Evolutionary conservation across 2,797 vertebrate genomes (phyloP).

Genomic region (Trichosurus vulpecula): DNA sequence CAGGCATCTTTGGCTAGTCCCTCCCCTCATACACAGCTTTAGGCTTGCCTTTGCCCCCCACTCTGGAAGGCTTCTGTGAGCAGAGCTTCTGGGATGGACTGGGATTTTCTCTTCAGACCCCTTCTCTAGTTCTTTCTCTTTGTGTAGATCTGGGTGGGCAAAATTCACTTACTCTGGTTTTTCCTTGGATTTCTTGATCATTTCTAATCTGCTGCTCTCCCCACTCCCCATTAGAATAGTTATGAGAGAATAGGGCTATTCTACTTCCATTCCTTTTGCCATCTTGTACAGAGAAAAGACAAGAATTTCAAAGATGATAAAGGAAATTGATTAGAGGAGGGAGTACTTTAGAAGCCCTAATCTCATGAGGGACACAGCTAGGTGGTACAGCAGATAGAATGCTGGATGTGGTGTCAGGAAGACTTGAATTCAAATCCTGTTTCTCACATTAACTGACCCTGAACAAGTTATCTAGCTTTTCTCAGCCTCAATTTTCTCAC

Average conservation of each 20-base stretch:
- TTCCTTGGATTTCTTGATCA: not conserved
- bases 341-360: not conserved
- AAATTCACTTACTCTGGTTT: not conserved
- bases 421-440: not conserved
- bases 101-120: not conserved
- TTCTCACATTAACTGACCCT: not conserved
- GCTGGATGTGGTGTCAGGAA: not conserved
- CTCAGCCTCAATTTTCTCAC: no score
- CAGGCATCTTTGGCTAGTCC: not conserved
- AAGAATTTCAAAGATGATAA: not conserved
- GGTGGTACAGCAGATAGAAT: not conserved
- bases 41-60: not conserved
- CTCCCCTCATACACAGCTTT: not conserved
- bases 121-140: not conserved
- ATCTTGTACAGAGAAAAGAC: not conserved
- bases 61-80: not conserved
- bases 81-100: not conserved
- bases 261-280: not conserved
- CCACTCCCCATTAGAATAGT: not conserved
- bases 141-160: not conserved
- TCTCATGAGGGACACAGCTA: not conserved
- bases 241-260: not conserved
- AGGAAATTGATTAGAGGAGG: not conserved
- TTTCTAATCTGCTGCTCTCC: not conserved
- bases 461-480: no score